Base-by-base conservation (phyloP, 2,113 vertebrate species). In the Syngnathus floridae region DNA sequence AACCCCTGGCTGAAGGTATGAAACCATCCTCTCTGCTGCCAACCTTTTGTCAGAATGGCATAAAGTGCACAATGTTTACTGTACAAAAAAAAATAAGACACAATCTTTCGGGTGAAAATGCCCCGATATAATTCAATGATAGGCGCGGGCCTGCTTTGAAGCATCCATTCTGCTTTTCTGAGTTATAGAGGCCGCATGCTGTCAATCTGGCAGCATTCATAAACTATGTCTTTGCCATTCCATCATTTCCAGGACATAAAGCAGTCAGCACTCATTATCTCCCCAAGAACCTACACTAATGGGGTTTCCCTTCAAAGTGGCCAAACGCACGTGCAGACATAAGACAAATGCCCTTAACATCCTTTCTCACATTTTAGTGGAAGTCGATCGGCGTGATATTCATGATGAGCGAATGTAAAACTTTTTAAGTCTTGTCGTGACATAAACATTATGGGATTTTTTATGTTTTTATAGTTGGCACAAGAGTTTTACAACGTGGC, bases 221-320 rank as follows among this genome's bases (percentile, higher is more conserved):
- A 78, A 84, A 80, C 67, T 65, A 43, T 49, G 65, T 73, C 81
- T 73, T 81, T 75, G 72, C 38, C 12, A 88, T 83, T 87, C 86
- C 73, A 88, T 87, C 82, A 88, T 89, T 83, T 87, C 83, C 82
- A 79, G 72, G 67, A 86, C 83, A 84, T 87, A 84, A 87, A 88
- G 79, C 83, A 88, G 79, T 82, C 82, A 82, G 82, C 71, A 35
- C 76, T 87, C 82, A 84, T 87, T 83, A 86, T 87, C 78, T 87
- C 82, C 73, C 67, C 71, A 70, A 81, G 74, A 85, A 80, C 69
- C 80, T 72, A 73, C 69, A 64, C 83, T 86, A 85, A 87, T 87
- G 79, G 83, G 85, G 75, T 75, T 87, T 83, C 82, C 73, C 80
- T 81, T 75, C 80, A 80, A 77, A 83, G 73, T 69, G 70, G 63